Evolutionary conservation across 2,888 invertebrate species (phyloP), one percentile per base, ranked within the genome.

Genomic region (Antitype chi): DNA sequence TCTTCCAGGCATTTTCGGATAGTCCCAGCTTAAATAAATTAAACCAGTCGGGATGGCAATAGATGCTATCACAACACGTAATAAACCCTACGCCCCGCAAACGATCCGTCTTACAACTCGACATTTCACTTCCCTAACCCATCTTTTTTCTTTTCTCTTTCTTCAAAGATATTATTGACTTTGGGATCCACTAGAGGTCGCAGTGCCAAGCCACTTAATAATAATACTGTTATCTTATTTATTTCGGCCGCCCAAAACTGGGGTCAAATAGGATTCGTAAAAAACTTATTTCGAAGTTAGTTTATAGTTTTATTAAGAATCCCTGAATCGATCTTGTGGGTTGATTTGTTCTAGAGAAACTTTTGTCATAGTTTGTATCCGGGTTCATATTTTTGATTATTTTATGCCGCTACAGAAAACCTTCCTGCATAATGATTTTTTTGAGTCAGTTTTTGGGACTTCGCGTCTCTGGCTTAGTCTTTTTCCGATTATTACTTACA

Each of bases 121-220:
- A 87, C 87, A 81, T 85, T 88, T 90, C 88, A 87, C 90, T 91
- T 87, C 84, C 80, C 71, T 66, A 86, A 78, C 78, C 88, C 85
- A 90, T 89, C 88, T 84, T 82, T 88, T 84, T 82, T 82, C 81
- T 68, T 84, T 76, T 74, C 72, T 82, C 78, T 80, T 76, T 67
- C 71, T 80, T 49, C 62, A 82, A 84, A 83, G 80, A 85, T 85
- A 87, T 89, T 87, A 88, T 90, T 87, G 87, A 79, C 84, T 88
- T 74, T 71, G 49, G 28, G 62, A 85, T 70, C 64, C 76, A 69
- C 75, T 71, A 53, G 76, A 78, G 82, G 81, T 81, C 83, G 71
- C 78, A 66, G n/a, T 64, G 52, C 32, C 13, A 67, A 66, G 68
- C 57, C 81, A 83, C 84, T 80, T 82, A 80, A 75, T 85, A 88